Evolutionary conservation across 2,113 vertebrate genomes (phyloP).

Genomic region (Siniperca knerii): DNA sequence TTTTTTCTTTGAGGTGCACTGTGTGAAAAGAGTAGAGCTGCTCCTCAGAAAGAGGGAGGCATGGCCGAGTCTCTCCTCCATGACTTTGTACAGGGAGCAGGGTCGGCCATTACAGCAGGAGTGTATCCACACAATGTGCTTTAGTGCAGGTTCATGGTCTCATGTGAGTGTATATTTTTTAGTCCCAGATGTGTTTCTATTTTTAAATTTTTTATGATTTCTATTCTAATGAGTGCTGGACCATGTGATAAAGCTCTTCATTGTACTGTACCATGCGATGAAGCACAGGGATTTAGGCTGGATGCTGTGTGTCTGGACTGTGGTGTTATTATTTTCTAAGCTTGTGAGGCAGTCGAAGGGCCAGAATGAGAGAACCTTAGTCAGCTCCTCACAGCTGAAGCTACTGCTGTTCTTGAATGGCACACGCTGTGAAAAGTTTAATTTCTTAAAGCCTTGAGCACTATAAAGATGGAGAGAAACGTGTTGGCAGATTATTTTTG

Average conservation of each 20-base stretch:
- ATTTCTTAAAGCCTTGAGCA: conserved; percentile 75
- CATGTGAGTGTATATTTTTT: conserved; percentile 37
- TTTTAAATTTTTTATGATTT: conserved; percentile 40
- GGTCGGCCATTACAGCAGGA: conserved; percentile 21
- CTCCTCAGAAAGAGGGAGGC: conserved; percentile 29
- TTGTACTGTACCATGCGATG: conserved; percentile 62
- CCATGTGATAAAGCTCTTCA: conserved; percentile 52
- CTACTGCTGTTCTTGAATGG: conserved; percentile 76
- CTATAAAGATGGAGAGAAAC: conserved; percentile 38
- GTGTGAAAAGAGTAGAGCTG: conserved; percentile 57
- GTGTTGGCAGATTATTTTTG: conserved; percentile 34
- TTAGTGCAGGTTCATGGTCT: conserved; percentile 35
- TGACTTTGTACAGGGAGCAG: conserved; percentile 29
- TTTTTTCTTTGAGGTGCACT: conserved; percentile 74
- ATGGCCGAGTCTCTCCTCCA: conserved; percentile 19
- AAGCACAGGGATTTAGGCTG: conserved; percentile 45
- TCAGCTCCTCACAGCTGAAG: conserved; percentile 13
- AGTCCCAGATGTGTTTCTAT: conserved; percentile 47
- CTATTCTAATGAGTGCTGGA: conserved; percentile 47
- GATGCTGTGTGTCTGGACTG: conserved; percentile 54
- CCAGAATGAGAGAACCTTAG: conserved; percentile 78
- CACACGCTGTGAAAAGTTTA: conserved; percentile 74
- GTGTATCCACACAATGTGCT: conserved; percentile 35
- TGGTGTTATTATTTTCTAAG: conserved; percentile 22
- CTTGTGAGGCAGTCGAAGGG: conserved; percentile 42